Conservation (phyloP, 2,113 vertebrate species). For the Trogon surrucura region DNA sequence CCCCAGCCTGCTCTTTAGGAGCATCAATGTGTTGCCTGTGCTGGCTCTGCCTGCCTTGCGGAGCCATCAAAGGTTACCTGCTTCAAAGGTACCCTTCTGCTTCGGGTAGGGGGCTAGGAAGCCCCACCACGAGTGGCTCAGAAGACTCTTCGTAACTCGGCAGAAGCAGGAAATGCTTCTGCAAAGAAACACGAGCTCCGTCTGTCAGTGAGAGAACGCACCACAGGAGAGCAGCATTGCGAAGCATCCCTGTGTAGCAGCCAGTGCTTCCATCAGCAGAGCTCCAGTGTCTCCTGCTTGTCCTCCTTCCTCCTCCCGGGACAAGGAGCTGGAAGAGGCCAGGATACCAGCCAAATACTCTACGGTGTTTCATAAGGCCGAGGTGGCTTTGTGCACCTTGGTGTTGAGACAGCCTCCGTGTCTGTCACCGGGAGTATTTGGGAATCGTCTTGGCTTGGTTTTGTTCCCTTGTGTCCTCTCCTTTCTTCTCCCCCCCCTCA, state of each 20-base stretch:
- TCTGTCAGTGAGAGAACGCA: neutral
- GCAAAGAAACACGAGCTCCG: rapidly evolving
- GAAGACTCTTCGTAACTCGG: neutral
- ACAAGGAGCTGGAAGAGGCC: neutral
- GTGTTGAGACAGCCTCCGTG: neutral
- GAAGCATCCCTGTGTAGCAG: neutral
- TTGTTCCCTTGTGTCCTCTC: neutral
- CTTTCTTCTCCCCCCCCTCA: neutral
- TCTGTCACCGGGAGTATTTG: neutral
- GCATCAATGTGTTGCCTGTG: rapidly evolving
- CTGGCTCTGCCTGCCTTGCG: neutral
- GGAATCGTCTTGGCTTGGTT: neutral
- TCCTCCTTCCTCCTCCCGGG: neutral
- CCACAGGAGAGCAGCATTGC: slow-evolving; percentile 36
- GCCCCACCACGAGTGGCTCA: neutral
- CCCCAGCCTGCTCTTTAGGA: neutral
- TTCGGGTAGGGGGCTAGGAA: neutral
- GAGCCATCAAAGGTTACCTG: neutral
- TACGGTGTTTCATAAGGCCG: rapidly evolving
- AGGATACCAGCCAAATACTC: neutral
- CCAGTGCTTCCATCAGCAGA: neutral
- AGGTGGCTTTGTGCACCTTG: neutral
- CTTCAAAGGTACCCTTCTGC: neutral
- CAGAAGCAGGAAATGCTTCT: rapidly evolving
- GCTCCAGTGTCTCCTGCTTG: slow-evolving; percentile 13